phyloP scores from a whole-genome alignment of 2,113 vertebrate genomes.

The Platysteira castanea region DNA sequence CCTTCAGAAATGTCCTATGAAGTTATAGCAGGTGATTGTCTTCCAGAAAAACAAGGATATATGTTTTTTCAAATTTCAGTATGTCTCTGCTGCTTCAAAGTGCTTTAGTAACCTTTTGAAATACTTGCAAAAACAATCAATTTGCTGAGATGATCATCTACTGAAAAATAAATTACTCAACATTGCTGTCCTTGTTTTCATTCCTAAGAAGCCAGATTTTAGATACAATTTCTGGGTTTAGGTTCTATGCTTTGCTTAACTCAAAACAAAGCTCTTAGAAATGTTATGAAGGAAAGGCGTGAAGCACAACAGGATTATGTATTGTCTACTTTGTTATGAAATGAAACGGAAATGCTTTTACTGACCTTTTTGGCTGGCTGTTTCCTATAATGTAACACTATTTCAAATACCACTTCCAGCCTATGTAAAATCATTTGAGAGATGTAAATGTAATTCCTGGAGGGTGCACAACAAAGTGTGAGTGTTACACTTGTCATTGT shows the following conservation, averaged over 20 bases:
- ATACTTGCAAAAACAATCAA: neutral
- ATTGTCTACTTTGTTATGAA: neutral
- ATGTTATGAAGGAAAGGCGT: neutral
- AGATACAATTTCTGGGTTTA: neutral
- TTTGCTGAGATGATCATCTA: neutral
- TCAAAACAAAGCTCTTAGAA: neutral
- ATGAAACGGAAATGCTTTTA: neutral
- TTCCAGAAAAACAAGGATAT: neutral
- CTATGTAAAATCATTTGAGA: neutral
- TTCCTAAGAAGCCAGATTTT: neutral
- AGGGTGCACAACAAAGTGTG: neutral
- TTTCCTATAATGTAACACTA: neutral
- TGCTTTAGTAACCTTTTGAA: neutral
- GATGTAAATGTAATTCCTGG: neutral
- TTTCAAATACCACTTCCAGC: neutral
- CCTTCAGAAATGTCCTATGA: neutral
- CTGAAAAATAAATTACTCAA: conserved; percentile 13
- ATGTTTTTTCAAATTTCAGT: neutral
- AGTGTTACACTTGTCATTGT: neutral
- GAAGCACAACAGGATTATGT: neutral
- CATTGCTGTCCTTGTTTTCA: neutral
- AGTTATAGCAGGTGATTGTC: neutral
- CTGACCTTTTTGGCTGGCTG: neutral
- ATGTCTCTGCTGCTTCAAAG: neutral
- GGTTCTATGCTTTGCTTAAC: neutral